phyloP scores from a whole-genome alignment of 1,140 invertebrate species.

The Leptopilina boulardi region DNA sequence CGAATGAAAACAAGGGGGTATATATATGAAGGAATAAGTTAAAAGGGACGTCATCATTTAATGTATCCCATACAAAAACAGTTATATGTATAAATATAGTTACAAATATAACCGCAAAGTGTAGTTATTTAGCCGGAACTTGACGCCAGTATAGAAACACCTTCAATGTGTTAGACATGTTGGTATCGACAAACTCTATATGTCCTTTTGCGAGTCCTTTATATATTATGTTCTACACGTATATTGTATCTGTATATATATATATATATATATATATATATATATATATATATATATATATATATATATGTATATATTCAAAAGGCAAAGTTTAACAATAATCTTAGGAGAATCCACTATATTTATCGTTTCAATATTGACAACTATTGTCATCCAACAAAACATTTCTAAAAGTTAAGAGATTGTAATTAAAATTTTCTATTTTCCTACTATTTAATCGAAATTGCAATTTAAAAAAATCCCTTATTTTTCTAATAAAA shows the following conservation, averaged over 20 bases:
- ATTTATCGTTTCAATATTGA: neutral
- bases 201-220: neutral
- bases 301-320: no score
- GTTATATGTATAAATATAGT: neutral
- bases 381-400: neutral
- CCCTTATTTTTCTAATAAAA: slow-evolving; percentile 2
- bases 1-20: slow-evolving; percentile 44
- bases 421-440: neutral
- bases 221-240: slow-evolving; percentile 8
- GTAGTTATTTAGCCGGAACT: neutral
- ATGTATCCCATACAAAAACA: neutral
- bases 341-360: neutral
- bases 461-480: neutral
- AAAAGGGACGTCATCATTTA: slow-evolving; percentile 55
- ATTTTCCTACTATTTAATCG: no score
- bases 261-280: no score
- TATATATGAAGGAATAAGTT: slow-evolving; percentile 40
- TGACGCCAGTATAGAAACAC: slow-evolving; percentile 1
- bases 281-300: no score
- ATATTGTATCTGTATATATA: no score
- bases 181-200: neutral
- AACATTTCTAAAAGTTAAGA: no score
- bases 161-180: slow-evolving; percentile 8
- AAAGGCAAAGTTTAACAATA: slow-evolving; percentile 5
- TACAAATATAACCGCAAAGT: neutral